Conservation (phyloP, 2,113 vertebrate species). For the Damaliscus lunatus region DNA sequence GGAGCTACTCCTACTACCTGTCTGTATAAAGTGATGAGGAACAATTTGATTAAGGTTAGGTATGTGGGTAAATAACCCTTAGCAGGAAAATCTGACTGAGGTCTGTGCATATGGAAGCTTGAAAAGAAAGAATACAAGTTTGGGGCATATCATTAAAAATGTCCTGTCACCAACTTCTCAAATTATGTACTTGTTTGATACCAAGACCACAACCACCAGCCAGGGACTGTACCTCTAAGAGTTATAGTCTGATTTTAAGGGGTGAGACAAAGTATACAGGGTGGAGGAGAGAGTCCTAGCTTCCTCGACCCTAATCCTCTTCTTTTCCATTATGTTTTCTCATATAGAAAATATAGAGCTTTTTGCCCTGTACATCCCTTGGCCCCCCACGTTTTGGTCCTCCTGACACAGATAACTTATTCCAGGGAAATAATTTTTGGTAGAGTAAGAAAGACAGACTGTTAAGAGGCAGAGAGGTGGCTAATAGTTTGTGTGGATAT, state of each 20-base stretch:
- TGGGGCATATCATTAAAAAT: not conserved
- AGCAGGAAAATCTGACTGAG: slow-evolving; percentile 8
- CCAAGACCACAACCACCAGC: not conserved
- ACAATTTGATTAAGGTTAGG: not conserved
- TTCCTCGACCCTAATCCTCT: not conserved
- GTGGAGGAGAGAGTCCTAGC: not conserved
- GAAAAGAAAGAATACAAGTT: not conserved
- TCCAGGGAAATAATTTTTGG: not conserved
- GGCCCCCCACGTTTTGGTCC: not conserved
- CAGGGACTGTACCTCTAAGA: not conserved
- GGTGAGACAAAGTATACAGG: not conserved
- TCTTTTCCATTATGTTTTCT: not conserved
- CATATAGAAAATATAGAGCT: not conserved
- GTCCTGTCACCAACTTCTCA: not conserved
- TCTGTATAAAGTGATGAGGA: not conserved
- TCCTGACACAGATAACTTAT: not conserved
- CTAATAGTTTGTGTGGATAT: not conserved
- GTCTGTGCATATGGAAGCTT: not conserved
- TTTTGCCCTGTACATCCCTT: not conserved
- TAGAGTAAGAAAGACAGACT: not conserved
- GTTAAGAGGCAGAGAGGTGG: not conserved
- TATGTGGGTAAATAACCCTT: slow-evolving; percentile 6
- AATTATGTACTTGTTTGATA: not conserved
- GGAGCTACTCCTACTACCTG: not conserved
- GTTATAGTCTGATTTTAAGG: not conserved